A percentile compares a stretch with the other conserved stretches of the same genome.
These are phyloP conservation scores for Pachyramphus minor DNA, from an alignment of 2,113 vertebrate species.

Conservation along the genomic window DNA sequence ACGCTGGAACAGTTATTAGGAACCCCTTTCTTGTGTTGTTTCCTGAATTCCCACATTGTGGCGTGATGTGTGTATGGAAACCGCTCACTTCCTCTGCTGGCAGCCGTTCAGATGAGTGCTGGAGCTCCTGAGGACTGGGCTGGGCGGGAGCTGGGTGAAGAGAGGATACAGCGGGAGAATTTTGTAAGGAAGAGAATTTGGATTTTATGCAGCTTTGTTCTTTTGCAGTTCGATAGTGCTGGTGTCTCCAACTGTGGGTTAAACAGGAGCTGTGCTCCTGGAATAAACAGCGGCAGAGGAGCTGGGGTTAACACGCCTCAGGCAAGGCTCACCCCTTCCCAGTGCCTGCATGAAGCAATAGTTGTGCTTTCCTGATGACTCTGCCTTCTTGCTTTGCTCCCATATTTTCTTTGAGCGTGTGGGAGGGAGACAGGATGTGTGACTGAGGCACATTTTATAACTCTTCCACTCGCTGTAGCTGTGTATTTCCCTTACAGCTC, in stretches of 20 bases:
- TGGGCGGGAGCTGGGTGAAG: background rate
- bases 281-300: background rate
- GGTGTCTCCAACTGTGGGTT: background rate
- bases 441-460: background rate
- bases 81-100: slow-evolving; percentile 49
- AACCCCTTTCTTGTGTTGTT: slow-evolving; percentile 57
- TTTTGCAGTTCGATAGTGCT: slow-evolving; percentile 6
- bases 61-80: slow-evolving; percentile 67
- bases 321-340: slow-evolving; percentile 6
- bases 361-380: background rate
- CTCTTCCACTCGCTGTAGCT: background rate
- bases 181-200: background rate
- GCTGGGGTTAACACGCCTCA: background rate
- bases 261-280: background rate
- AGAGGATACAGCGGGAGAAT: background rate
- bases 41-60: slow-evolving; percentile 69
- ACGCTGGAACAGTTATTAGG: background rate
- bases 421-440: slow-evolving; percentile 39
- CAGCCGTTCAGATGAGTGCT: slow-evolving; percentile 17
- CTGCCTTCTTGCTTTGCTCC: background rate
- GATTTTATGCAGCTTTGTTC: background rate
- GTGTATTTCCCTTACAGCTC: background rate
- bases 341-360: background rate
- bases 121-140: background rate
- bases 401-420: background rate